Percentiles rank a stretch among this genome's conserved stretches.
Evolutionary conservation across 2,888 invertebrate species (phyloP).

Genomic region (Orthosia incerta): DNA sequence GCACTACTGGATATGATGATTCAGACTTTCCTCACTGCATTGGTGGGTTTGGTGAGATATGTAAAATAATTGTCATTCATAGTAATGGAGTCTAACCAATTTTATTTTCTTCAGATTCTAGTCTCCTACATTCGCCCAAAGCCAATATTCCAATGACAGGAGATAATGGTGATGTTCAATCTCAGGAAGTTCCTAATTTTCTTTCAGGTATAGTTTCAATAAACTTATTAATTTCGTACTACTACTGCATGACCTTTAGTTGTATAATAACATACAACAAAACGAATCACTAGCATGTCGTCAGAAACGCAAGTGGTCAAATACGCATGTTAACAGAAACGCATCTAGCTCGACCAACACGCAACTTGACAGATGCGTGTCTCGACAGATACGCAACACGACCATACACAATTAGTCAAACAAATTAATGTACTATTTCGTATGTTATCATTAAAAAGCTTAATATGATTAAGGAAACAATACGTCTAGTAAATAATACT

Average conservation of each 20-base stretch:
- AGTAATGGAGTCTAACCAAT: background rate
- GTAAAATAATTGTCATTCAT: background rate
- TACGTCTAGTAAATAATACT: too few species aligned
- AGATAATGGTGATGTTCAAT: slow-evolving; percentile 71
- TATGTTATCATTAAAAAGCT: too few species aligned
- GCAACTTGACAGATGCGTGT: too few species aligned
- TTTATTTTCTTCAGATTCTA: slow-evolving; percentile 78
- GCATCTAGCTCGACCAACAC: too few species aligned
- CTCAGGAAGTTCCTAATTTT: slow-evolving; percentile 84
- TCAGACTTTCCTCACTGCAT: slow-evolving; percentile 81
- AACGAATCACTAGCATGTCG: too few species aligned
- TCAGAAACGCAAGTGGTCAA: too few species aligned
- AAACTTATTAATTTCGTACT: background rate
- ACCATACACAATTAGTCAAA: too few species aligned
- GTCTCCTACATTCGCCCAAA: slow-evolving; percentile 85
- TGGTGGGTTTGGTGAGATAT: slow-evolving; percentile 69
- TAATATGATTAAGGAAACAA: too few species aligned
- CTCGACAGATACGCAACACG: too few species aligned
- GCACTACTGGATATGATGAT: slow-evolving; percentile 83
- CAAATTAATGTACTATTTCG: too few species aligned
- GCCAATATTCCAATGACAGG: slow-evolving; percentile 75
- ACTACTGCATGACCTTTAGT: background rate
- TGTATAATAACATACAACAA: background rate
- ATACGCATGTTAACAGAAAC: too few species aligned
- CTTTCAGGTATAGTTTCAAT: slow-evolving; percentile 76